Conservation (phyloP, 2,888 invertebrate species). For the Nemotelus nigrinus region DNA sequence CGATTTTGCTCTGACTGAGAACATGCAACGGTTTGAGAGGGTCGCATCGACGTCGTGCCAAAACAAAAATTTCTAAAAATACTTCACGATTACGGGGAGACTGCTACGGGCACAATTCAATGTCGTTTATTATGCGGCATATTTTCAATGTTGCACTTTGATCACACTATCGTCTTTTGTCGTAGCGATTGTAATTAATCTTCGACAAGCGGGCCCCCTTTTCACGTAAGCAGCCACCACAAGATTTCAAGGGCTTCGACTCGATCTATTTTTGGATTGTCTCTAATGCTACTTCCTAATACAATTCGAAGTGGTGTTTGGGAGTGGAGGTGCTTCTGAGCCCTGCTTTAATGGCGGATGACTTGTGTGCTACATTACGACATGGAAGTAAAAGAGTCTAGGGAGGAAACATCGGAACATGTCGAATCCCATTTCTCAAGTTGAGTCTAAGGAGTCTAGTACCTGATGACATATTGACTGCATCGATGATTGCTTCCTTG, state of each 20-base stretch:
- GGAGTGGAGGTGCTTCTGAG: not conserved
- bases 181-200: conserved; percentile 27
- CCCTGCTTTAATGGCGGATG: not conserved
- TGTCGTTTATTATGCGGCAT: conserved; percentile 23
- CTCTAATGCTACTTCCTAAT: not conserved
- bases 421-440: not conserved
- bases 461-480: conserved; percentile 33
- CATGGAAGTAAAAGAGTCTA: too few species aligned
- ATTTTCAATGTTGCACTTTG: conserved; percentile 26
- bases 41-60: not conserved
- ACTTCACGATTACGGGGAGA: not conserved
- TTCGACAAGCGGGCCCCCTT: conserved; percentile 10
- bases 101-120: not conserved
- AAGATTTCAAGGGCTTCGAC: conserved; percentile 29
- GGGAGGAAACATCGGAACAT: not conserved
- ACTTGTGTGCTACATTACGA: too few species aligned
- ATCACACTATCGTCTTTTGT: conserved; percentile 16
- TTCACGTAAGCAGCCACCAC: conserved; percentile 13
- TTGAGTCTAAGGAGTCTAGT: not conserved
- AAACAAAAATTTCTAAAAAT: conserved; percentile 22
- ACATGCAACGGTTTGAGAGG: not conserved
- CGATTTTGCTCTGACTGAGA: not conserved
- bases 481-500: conserved; percentile 12
- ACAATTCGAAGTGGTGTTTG: not conserved
- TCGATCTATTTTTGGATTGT: not conserved